Conservation (phyloP, 1,140 invertebrate species). For the Sycophaga agraensis region DNA sequence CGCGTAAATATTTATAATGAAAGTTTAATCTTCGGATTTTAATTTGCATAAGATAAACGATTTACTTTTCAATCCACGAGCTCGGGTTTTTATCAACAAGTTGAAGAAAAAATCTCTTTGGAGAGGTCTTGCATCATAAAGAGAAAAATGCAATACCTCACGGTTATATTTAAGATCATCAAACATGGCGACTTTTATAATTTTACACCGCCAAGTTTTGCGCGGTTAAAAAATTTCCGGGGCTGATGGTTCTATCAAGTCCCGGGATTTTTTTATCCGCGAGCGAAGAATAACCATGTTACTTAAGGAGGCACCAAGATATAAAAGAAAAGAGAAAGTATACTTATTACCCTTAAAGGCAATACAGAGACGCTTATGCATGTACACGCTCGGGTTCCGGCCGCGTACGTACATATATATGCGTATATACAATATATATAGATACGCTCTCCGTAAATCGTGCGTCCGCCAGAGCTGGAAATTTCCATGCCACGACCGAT, state of each 20-base stretch:
- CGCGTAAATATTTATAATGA: too few relatives aligned
- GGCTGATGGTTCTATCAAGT: slow-evolving; percentile 14
- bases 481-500: slow-evolving; percentile 25
- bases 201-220: not conserved
- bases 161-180: not conserved
- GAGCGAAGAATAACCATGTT: not conserved
- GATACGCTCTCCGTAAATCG: too few relatives aligned
- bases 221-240: not conserved
- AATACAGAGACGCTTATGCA: not conserved
- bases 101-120: too few relatives aligned
- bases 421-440: too few relatives aligned
- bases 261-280: not conserved
- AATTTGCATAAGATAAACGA: too few relatives aligned
- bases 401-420: too few relatives aligned
- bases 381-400: too few relatives aligned
- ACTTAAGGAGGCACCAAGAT: not conserved
- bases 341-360: slow-evolving; percentile 14
- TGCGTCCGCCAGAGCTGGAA: slow-evolving; percentile 18
- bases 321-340: not conserved
- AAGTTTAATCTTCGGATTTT: too few relatives aligned
- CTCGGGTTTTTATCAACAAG: too few relatives aligned
- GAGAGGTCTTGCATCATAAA: too few relatives aligned
- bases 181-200: not conserved
- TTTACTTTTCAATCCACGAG: too few relatives aligned
- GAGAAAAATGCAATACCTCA: too few relatives aligned